These are phyloP conservation scores for Euproctis similis DNA, from an alignment of 2,888 invertebrate species.

Conservation along the genomic window DNA sequence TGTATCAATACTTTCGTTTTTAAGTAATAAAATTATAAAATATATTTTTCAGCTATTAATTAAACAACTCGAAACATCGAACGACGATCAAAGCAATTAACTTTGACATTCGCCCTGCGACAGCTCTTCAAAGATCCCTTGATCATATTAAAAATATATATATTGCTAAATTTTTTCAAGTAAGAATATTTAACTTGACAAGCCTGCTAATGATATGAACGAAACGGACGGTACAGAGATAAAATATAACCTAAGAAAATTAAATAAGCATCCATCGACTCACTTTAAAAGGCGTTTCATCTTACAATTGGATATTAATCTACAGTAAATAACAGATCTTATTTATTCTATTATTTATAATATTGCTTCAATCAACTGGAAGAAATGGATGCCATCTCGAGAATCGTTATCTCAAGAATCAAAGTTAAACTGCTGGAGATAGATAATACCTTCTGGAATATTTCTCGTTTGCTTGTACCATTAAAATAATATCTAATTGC, in stretches of 20 bases:
- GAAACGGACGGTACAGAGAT: too few relatives aligned
- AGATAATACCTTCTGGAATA: constrained; percentile 20
- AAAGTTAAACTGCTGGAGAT: constrained; percentile 14
- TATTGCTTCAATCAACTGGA: not conserved
- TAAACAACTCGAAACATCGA: constrained; percentile 7
- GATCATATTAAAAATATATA: too few relatives aligned
- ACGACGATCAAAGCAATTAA: constrained; percentile 16
- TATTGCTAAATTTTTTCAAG: too few relatives aligned
- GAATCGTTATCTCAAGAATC: constrained; percentile 1
- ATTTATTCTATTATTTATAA: constrained; percentile 1
- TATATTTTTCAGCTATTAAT: constrained; percentile 16
- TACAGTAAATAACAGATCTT: too few relatives aligned
- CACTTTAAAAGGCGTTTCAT: too few relatives aligned
- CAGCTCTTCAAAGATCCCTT: constrained; percentile 6
- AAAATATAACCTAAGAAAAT: too few relatives aligned
- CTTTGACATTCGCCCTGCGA: constrained; percentile 6
- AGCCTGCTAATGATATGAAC: too few relatives aligned
- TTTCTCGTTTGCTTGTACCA: constrained; percentile 17
- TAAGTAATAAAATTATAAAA: too few relatives aligned
- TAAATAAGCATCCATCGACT: too few relatives aligned
- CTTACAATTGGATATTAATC: too few relatives aligned
- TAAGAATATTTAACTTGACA: too few relatives aligned
- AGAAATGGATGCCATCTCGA: constrained; percentile 8
- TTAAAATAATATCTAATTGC: constrained; percentile 30
- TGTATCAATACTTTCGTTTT: constrained; percentile 8